Conservation (phyloP, 2,888 invertebrate species). For the Cryptocephalus moraei region DNA sequence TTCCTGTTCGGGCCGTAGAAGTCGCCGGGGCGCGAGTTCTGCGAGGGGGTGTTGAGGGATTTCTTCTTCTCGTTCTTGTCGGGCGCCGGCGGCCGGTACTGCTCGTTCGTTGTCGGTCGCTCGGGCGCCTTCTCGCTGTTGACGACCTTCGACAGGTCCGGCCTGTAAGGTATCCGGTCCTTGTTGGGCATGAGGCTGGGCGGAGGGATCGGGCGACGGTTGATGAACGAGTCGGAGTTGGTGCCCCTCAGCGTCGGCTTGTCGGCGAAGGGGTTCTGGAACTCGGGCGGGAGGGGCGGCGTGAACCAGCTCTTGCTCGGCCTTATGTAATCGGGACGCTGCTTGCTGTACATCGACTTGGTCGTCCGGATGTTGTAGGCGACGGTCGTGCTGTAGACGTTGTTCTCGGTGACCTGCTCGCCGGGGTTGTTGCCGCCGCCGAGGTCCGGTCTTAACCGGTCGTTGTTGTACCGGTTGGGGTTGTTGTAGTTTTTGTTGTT, state of each 20-base stretch:
- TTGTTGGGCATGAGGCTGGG: slow-evolving; percentile 70
- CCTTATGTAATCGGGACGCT: slow-evolving; percentile 74
- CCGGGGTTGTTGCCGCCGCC: slow-evolving; percentile 14
- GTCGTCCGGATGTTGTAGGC: slow-evolving; percentile 50
- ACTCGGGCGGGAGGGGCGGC: slow-evolving; percentile 74
- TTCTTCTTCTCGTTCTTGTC: slow-evolving; percentile 51
- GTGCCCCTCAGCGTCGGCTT: slow-evolving; percentile 69
- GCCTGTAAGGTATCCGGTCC: slow-evolving; percentile 74
- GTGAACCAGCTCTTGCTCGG: slow-evolving; percentile 68
- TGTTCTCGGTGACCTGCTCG: slow-evolving; percentile 30
- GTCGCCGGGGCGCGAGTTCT: slow-evolving; percentile 43
- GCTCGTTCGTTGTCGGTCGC: slow-evolving; percentile 13
- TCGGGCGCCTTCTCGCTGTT: slow-evolving; percentile 30
- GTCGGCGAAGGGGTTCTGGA: slow-evolving; percentile 78
- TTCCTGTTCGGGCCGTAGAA: slow-evolving; percentile 31
- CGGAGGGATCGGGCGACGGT: slow-evolving; percentile 71
- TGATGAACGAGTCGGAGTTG: slow-evolving; percentile 55
- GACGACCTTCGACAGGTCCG: slow-evolving; percentile 42
- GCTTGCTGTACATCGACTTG: slow-evolving; percentile 51
- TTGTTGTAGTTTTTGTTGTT: slow-evolving; percentile 67
- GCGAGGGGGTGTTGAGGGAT: slow-evolving; percentile 64
- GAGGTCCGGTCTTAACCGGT: slow-evolving; percentile 34
- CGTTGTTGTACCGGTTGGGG: slow-evolving; percentile 49
- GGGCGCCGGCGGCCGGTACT: slow-evolving; percentile 10
- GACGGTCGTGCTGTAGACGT: slow-evolving; percentile 33